phyloP scores from a whole-genome alignment of 2,888 invertebrate species.

The Lumbricus terrestris region DNA sequence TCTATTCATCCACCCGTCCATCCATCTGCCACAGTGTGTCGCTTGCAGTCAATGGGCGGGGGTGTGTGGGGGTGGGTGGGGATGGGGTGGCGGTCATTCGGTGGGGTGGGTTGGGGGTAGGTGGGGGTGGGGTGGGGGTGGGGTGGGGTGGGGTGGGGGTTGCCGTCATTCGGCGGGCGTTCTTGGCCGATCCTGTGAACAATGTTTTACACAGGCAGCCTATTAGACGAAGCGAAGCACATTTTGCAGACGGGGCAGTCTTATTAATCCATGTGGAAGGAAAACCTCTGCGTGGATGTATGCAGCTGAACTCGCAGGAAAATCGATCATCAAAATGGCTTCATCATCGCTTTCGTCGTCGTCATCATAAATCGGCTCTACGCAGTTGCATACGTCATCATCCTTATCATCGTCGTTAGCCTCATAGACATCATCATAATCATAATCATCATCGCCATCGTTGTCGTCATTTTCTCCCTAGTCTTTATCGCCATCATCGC shows the following conservation, averaged over 20 bases:
- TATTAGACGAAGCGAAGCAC: neutral
- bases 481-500: constrained; percentile 22
- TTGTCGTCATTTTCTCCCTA: neutral
- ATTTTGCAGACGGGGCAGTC: neutral
- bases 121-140: neutral
- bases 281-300: neutral
- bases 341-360: constrained; percentile 34
- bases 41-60: neutral
- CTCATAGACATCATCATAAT: neutral
- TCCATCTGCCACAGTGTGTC: neutral
- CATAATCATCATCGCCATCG: too few species aligned
- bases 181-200: neutral
- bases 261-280: neutral
- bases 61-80: neutral
- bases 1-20: neutral
- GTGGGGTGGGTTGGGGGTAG: too few species aligned
- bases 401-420: neutral
- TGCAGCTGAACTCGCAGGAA: neutral
- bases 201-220: neutral
- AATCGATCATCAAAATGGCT: constrained; percentile 23
- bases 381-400: neutral
- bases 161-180: too few species aligned
- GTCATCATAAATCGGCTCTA: neutral
- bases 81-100: too few species aligned
- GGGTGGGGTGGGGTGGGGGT: too few species aligned